Evolutionary conservation across 1,140 invertebrate species (phyloP), one percentile per base, ranked within the genome.

Genomic region (Batillaria attramentaria): DNA sequence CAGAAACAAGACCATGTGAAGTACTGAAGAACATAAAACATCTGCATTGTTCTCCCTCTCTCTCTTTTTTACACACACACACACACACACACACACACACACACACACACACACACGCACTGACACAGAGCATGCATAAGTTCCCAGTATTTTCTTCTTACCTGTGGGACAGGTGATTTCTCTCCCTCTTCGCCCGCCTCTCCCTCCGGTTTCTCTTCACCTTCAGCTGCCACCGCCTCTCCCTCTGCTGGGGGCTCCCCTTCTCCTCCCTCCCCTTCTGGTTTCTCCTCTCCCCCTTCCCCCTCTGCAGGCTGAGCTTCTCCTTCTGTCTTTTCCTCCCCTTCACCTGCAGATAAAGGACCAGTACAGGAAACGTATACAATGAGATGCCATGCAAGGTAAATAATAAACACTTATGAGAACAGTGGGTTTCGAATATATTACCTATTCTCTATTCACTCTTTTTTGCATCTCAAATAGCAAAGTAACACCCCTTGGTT

Each of bases 91-190:
- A 35, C 33, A 66, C 28, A 66, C 62, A 39, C 33, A 69, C 28
- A 66, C 6, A 66, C n/a, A 66, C 62, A 66, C 62, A 66, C 28
- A 62, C 6, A 28, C 6, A 28, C 28, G 31, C 18, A 62, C 31
- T n/a, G 28, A 62, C 28, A 62, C 6, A 62, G 5, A 16, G 57
- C n/a, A n/a, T n/a, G n/a, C n/a, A n/a, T n/a, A 28, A 37, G n/a
- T 28, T 43, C 5, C 60, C n/a, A 28, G 46, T 78, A 54, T 20
- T n/a, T 54, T 18, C 33, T 57, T 35, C 70, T 50, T 77, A 87
- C 86, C 81, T 87, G 85, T 33, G 86, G 86, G 43, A 87, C 57
- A 28, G 87, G 87, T 72, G 84, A 83, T 41, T 79, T 79, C 16
- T 73, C 57, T 18, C 50, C 81, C 31, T 83, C 79, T 62, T 82